phyloP scores from a whole-genome alignment of 2,797 vertebrate species.

The Ctenopoma kingsleyae region DNA sequence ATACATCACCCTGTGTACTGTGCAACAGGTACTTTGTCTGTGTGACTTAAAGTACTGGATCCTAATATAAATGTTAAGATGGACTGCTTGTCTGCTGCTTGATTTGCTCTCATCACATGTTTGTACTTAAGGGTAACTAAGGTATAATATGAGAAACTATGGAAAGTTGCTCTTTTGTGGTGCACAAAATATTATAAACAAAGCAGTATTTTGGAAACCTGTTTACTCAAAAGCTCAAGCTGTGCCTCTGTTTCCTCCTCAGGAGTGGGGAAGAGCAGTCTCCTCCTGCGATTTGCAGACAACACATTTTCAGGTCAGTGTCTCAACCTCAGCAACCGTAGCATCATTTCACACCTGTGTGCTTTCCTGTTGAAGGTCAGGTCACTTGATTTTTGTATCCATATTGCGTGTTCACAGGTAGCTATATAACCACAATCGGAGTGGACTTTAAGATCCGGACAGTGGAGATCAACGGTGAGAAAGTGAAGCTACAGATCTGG shows the following conservation, averaged over 20 bases:
- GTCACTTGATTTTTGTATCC: neutral
- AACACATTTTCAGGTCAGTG: slow-evolving; percentile 98
- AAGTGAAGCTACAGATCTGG: slow-evolving; percentile 99
- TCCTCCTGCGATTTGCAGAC: slow-evolving; percentile 98
- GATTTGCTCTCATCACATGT: neutral
- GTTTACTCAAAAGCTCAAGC: slow-evolving; percentile 19
- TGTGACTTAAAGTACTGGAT: slow-evolving; percentile 1
- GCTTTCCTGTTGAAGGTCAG: neutral
- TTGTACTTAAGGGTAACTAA: neutral
- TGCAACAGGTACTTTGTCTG: neutral
- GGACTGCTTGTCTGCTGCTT: slow-evolving; percentile 3
- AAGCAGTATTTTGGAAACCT: neutral
- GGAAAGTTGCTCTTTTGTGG: neutral
- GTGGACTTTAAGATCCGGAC: slow-evolving; percentile 99
- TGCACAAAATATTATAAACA: neutral
- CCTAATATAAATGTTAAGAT: neutral
- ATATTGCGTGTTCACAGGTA: slow-evolving; percentile 84
- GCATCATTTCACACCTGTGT: neutral
- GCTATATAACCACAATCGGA: slow-evolving; percentile 98
- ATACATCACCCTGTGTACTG: neutral
- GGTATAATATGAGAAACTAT: slow-evolving; percentile 1
- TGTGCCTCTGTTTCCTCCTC: slow-evolving; percentile 58
- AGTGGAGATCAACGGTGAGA: slow-evolving; percentile 98
- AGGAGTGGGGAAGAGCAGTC: slow-evolving; percentile 99
- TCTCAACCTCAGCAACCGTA: neutral